Evolutionary conservation across 1,140 invertebrate genomes (phyloP).

Genomic region (Homalodisca vitripennis): DNA sequence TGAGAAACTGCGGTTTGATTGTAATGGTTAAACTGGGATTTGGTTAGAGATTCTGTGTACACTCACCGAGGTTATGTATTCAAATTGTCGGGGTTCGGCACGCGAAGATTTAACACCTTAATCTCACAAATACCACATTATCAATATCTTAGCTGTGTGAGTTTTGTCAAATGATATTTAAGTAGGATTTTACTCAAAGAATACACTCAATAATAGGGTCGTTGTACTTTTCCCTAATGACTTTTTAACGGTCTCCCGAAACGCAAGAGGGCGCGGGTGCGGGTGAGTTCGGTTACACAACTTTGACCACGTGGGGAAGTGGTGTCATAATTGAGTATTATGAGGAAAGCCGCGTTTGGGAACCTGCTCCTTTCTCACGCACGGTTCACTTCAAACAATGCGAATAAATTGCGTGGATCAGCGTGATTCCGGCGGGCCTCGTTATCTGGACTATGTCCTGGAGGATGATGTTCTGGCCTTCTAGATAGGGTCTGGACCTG

Average conservation of each 20-base stretch:
- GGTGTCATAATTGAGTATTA: slow-evolving; percentile 18
- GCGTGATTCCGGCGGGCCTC: slow-evolving; percentile 12
- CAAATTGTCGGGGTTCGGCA: no score
- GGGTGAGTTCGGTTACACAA: no score
- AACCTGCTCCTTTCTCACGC: slow-evolving; percentile 5
- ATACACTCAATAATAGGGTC: neutral
- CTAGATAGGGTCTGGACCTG: no score
- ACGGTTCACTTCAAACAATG: slow-evolving; percentile 13
- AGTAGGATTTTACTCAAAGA: neutral
- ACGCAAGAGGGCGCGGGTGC: neutral
- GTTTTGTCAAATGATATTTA: neutral
- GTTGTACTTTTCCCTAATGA: neutral
- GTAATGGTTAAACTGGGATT: no score
- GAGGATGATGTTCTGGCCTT: no score
- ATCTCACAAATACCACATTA: neutral
- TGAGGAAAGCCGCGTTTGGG: slow-evolving; percentile 10
- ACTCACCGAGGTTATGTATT: no score
- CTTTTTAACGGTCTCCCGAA: neutral
- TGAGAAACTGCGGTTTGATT: no score
- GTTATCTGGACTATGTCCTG: no score
- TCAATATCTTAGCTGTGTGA: neutral
- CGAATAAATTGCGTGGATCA: slow-evolving; percentile 16
- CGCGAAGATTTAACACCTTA: no score
- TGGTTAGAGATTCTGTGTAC: no score
- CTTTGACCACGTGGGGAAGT: slow-evolving; percentile 9